Evolutionary conservation across 2,113 vertebrate genomes (phyloP).

Genomic region (Fukomys damarensis): DNA sequence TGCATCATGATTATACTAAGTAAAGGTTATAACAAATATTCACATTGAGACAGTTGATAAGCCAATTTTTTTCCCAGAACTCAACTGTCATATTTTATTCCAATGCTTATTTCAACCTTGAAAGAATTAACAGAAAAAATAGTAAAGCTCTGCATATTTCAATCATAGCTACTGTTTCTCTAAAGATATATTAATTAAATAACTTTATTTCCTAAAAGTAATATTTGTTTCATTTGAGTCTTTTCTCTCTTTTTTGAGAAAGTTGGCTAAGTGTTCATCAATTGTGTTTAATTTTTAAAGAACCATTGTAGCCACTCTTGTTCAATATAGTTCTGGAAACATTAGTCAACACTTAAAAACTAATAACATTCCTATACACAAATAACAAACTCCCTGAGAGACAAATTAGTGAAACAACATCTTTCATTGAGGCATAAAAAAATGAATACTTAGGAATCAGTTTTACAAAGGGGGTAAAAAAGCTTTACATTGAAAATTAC

Average conservation of each 20-base stretch:
- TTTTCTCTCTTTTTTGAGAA: neutral
- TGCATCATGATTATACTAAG: neutral
- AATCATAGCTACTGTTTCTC: neutral
- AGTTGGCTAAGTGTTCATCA: no score
- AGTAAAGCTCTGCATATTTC: neutral
- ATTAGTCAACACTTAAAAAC: no score
- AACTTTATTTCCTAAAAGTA: neutral
- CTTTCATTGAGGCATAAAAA: no score
- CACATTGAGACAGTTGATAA: neutral
- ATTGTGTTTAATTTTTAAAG: constrained; percentile 3
- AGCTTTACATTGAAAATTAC: no score
- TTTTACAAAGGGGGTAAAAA: no score
- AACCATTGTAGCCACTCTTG: neutral
- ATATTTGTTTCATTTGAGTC: neutral
- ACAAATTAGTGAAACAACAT: no score
- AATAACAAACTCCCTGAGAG: no score
- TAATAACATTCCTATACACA: no score
- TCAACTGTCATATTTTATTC: neutral
- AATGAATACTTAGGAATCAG: no score
- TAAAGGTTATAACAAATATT: constrained; percentile 40
- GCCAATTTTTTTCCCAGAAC: neutral
- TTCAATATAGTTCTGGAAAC: no score
- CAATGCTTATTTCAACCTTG: constrained; percentile 4
- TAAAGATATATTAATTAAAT: neutral
- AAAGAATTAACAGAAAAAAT: neutral